A percentile compares a stretch with the other conserved stretches of the same genome.
Evolutionary conservation across 2,113 vertebrate genomes (phyloP).

Genomic region (Hydropotes inermis): DNA sequence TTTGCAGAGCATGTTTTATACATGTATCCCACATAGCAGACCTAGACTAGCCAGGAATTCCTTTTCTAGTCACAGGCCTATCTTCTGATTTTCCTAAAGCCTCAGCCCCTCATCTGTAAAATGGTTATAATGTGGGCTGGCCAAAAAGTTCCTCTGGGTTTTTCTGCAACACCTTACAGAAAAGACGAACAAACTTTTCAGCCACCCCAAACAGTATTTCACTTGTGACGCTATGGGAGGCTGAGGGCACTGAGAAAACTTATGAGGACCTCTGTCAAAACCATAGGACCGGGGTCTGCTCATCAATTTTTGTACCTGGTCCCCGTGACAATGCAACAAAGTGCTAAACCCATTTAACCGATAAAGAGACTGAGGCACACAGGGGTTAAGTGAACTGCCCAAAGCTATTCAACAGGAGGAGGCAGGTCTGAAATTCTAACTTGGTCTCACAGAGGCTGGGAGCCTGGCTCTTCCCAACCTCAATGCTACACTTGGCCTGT

Average conservation of each 20-base stretch:
- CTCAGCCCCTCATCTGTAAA: neutral
- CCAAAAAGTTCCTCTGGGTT: neutral
- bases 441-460: neutral
- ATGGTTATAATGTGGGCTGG: neutral
- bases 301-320: no score
- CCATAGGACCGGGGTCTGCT: neutral
- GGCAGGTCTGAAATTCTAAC: neutral
- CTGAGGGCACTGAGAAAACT: neutral
- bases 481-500: fast-evolving
- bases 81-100: neutral
- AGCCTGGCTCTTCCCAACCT: no score
- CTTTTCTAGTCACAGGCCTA: neutral
- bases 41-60: neutral
- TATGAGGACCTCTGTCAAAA: neutral
- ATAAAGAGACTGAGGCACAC: neutral
- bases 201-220: neutral
- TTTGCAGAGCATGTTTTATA: neutral
- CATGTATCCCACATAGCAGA: neutral
- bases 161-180: neutral
- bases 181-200: neutral
- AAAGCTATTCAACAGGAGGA: neutral
- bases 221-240: fast-evolving
- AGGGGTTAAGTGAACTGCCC: neutral
- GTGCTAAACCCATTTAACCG: neutral
- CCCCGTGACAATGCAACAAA: neutral